Evolutionary conservation across 1,140 invertebrate genomes (phyloP).

Genomic region (Brachystomella parvula): DNA sequence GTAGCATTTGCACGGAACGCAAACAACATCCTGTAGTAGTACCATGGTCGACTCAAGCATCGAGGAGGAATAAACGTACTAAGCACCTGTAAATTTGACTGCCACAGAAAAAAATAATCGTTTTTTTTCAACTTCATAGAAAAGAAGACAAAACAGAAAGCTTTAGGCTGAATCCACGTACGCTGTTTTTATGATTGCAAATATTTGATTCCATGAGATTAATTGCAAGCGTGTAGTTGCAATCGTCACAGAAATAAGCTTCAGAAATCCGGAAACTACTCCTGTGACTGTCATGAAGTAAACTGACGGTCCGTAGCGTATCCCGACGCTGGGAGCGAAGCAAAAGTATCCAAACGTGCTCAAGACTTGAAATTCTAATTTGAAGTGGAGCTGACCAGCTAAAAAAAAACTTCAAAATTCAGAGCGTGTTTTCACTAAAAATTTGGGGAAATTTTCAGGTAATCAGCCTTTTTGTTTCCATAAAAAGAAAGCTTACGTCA

Average conservation of each 20-base stretch:
- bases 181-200: not conserved
- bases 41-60: constrained; percentile 2
- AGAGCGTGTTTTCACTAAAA: too few species aligned
- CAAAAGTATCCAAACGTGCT: not conserved
- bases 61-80: constrained; percentile 8
- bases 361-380: not conserved
- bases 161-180: not conserved
- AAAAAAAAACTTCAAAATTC: too few species aligned
- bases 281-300: constrained; percentile 10
- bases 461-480: too few species aligned
- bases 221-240: not conserved
- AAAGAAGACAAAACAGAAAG: not conserved
- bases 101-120: not conserved
- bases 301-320: constrained; percentile 1
- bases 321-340: not conserved
- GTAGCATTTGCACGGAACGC: not conserved
- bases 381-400: not conserved
- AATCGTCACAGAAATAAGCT: not conserved
- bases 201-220: not conserved
- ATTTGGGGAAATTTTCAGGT: not conserved
- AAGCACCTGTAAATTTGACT: constrained; percentile 1
- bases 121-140: not conserved
- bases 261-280: constrained; percentile 4
- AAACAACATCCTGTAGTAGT: constrained; percentile 1
- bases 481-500: not conserved